A percentile compares a stretch with the other conserved stretches of the same genome.
Evolutionary conservation across 2,797 vertebrate genomes (phyloP).

Genomic region (Pantherophis vulpinus): DNA sequence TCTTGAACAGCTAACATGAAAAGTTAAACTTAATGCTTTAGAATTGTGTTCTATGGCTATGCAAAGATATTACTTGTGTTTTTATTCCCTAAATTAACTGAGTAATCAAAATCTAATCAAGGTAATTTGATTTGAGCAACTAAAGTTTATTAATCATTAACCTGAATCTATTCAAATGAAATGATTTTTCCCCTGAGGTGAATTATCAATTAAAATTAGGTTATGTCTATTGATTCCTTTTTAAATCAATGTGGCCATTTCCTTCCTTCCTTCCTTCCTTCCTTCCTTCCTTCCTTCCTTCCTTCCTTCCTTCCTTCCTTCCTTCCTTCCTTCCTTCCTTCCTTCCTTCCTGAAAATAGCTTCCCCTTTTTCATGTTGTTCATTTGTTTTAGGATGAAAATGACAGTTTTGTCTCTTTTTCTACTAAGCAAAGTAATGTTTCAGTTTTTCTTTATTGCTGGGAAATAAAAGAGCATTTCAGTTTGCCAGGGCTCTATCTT

Average conservation of each 20-base stretch:
- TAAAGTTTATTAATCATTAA: background rate
- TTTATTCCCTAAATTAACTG: background rate
- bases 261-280: background rate
- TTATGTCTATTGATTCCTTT: background rate
- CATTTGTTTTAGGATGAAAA: background rate
- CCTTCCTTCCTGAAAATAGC: background rate
- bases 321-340: background rate
- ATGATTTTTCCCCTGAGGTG: background rate
- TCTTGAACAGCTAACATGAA: background rate
- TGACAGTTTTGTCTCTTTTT: background rate
- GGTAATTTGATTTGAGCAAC: background rate
- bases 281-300: background rate
- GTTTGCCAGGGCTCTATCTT: background rate
- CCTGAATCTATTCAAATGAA: background rate
- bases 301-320: background rate
- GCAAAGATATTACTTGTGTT: background rate
- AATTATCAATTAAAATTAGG: background rate
- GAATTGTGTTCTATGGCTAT: background rate
- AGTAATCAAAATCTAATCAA: background rate
- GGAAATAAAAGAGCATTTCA: background rate
- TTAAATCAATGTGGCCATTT: background rate
- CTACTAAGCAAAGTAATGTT: background rate
- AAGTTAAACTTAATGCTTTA: background rate
- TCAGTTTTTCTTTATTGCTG: background rate
- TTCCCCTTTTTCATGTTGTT: background rate